Conservation (phyloP, 2,888 invertebrate species). For the Oligia fasciuncula region DNA sequence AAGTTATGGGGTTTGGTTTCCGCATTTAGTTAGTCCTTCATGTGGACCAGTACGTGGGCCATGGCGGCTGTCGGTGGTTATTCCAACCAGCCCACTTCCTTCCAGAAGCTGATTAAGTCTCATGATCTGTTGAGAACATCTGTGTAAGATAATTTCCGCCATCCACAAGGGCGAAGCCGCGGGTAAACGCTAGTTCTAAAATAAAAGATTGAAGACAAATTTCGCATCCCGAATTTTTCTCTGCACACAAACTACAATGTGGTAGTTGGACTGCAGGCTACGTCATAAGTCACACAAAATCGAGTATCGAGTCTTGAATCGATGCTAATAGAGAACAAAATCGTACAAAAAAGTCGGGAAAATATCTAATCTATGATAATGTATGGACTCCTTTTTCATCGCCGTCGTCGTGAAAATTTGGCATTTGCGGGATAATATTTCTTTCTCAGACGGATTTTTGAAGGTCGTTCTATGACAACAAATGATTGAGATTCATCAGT, state of each 20-base stretch:
- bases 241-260: neutral
- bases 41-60: no score
- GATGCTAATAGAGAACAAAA: neutral
- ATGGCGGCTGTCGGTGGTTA: no score
- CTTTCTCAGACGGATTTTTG: slow-evolving; percentile 15
- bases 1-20: no score
- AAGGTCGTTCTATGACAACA: neutral
- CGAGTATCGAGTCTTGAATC: neutral
- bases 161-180: neutral
- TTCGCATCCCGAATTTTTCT: neutral
- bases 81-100: no score
- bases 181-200: neutral
- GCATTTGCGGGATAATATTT: slow-evolving; percentile 11
- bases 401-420: neutral
- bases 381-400: slow-evolving; percentile 15
- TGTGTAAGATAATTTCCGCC: neutral
- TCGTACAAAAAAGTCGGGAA: slow-evolving; percentile 7
- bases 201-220: neutral
- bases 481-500: slow-evolving; percentile 2
- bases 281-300: neutral
- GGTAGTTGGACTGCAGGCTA: neutral
- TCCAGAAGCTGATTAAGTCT: no score
- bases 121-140: no score
- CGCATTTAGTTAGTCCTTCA: no score
- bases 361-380: slow-evolving; percentile 36